Base-by-base conservation (phyloP, 2,888 invertebrate species). In the Hypolimnas misippus region DNA sequence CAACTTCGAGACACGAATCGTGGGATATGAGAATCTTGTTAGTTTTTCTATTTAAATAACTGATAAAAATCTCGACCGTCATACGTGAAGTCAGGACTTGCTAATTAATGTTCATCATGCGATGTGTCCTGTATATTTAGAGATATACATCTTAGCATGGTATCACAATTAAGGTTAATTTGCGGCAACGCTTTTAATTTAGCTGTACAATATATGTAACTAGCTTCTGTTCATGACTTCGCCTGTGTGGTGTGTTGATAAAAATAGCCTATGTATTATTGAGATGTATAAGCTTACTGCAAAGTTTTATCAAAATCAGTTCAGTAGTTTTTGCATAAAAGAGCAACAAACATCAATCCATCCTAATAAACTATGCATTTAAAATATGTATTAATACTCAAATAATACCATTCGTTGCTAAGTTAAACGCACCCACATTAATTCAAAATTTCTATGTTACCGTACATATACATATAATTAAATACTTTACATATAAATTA, bases 31-130 rank as follows among this genome's bases (percentile, higher is more conserved):
- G 56, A 44, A 58, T 40, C 58, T 62, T 62, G 55, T 62, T 59
- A 65, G 52, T 65, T 64, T 54, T 62, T 51, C 29, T 64, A 62
- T 55, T 59, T 57, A 62, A 62, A 46, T 60, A 52, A 31, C 38
- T 59, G 63, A 67, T 63, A 61, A 56, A 60, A 61, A 68, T 68
- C 62, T 67, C 49, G 57, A 60, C 49, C 58, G 40, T 66, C 78
- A 73, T 76, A 68, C 61, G 59, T 57, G 63, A 69, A 75, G 75
- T 77, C 79, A 79, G 74, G 76, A 76, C 79, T 75, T 66, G 74
- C 73, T 81, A 81, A 85, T 81, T 79, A 84, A 81, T 74, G 74
- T 74, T 75, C 68, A 65, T 67, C 64, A 60, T 62, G 60, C 29
- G 40, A 63, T 55, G 42, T 66, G 31, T 60, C 57, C 56, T 44